Evolutionary conservation across 2,113 vertebrate species (phyloP), one percentile per base, ranked within the genome.

Genomic region (Athene cunicularia): DNA sequence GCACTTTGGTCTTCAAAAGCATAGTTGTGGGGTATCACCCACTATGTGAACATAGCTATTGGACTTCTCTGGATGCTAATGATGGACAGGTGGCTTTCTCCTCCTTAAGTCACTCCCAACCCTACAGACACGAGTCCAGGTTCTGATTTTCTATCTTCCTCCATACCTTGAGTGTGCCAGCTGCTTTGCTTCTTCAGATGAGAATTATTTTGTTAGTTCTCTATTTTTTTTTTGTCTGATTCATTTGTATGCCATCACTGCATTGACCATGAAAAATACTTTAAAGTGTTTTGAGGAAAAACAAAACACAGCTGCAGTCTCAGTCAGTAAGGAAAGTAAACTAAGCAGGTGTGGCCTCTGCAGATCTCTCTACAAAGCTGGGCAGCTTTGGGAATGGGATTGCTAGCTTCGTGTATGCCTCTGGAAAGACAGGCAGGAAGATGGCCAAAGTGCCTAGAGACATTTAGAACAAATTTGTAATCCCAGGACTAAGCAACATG

Each of bases 81-180:
- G 68, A 10, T 9, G 8, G 24, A 18, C 18, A 7, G 49, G n/a
- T 37, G 52, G 37, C 22, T 71, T 77, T 52, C 19, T 43, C 14
- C 30, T 33, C 20, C 12, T 0, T 12, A 6, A 52, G 6, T 17
- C 5, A 5, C 56, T 77, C 33, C 39, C 62, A 24, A 30, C 14
- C 8, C 49, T 13, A 8, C 13, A 9, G 64, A 37, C 1, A 5
- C 0, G 1, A 80, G 12, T 3, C 32, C 5, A 9, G 6, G 43
- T 79, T 85, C 10, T 15, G 26, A 62, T 30, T 88, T 79, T 58
- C 52, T 45, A 5, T 28, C 43, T 21, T 37, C 37, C 24, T 27
- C 15, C 35, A 15, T 22, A 59, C 30, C n/a, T 64, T 26, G 6
- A 66, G 20, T 2, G 22, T 12, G 17, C 22, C 56, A 59, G n/a